A percentile compares a stretch with the other conserved stretches of the same genome.
Conservation (phyloP, 2,888 invertebrate genomes). For the Girardia tigrina region DNA sequence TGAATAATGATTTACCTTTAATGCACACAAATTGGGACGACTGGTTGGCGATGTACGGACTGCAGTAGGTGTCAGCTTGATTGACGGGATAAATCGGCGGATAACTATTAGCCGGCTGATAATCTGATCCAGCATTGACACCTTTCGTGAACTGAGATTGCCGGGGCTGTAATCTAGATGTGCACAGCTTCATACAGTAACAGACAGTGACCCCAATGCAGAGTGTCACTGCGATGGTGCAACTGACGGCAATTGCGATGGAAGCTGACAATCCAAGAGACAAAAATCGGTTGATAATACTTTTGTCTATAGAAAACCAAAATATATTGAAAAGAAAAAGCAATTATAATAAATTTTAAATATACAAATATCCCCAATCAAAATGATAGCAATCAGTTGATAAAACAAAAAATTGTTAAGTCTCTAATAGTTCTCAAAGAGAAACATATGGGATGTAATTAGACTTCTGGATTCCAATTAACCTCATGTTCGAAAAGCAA, state of each 20-base stretch:
- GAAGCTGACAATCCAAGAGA: constrained; percentile 47
- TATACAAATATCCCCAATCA: background rate
- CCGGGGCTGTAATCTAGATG: background rate
- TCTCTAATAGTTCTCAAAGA: too few species aligned
- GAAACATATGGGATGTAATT: background rate
- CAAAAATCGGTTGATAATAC: constrained; percentile 41
- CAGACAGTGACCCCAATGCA: background rate
- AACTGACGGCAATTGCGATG: constrained; percentile 46
- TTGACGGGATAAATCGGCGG: background rate
- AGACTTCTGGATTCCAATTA: background rate
- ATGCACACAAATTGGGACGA: background rate
- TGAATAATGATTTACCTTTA: background rate
- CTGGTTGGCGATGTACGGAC: background rate
- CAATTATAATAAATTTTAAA: too few species aligned
- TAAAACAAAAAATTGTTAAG: too few species aligned
- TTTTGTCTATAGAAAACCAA: background rate
- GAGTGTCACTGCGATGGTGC: constrained; percentile 35
- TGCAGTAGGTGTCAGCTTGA: background rate
- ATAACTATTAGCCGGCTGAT: background rate
- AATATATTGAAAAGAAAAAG: too few species aligned
- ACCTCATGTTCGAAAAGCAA: too few species aligned
- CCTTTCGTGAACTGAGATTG: constrained; percentile 17
- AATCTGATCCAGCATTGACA: background rate
- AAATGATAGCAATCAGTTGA: background rate
- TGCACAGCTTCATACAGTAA: background rate